Evolutionary conservation across 2,797 vertebrate species (phyloP).

Genomic region (Enteromius thamalakanensis): DNA sequence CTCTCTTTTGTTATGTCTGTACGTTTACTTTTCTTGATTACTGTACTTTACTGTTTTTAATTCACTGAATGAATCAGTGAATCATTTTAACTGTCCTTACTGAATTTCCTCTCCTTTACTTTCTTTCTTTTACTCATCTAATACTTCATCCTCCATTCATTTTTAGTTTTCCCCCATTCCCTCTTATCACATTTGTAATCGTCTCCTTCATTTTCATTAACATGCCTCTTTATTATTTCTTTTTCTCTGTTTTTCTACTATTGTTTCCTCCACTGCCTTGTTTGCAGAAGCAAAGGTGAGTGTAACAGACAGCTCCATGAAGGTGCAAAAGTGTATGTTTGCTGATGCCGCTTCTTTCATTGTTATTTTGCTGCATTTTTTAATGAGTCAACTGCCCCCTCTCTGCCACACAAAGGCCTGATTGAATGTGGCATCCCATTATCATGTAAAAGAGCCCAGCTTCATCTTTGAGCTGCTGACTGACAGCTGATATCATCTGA

Average conservation of each 20-base stretch:
- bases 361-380: constrained; percentile 78
- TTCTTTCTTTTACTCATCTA: background rate
- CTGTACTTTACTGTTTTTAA: background rate
- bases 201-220: background rate
- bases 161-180: background rate
- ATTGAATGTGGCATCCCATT: constrained; percentile 81
- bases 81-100: background rate
- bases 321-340: constrained; percentile 43
- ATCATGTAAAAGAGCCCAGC: constrained; percentile 79
- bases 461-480: constrained; percentile 80
- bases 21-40: background rate
- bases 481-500: constrained; percentile 84
- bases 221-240: background rate
- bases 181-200: background rate
- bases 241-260: background rate
- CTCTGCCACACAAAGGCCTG: constrained; percentile 73
- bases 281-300: background rate
- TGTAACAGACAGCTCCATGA: background rate
- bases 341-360: constrained; percentile 66
- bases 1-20: background rate
- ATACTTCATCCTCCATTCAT: background rate
- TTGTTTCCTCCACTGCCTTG: constrained; percentile 4
- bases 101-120: background rate
- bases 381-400: constrained; percentile 72
- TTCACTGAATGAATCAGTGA: background rate